Base-by-base conservation (phyloP, 2,888 invertebrate genomes). In the Fragum whitleyi region DNA sequence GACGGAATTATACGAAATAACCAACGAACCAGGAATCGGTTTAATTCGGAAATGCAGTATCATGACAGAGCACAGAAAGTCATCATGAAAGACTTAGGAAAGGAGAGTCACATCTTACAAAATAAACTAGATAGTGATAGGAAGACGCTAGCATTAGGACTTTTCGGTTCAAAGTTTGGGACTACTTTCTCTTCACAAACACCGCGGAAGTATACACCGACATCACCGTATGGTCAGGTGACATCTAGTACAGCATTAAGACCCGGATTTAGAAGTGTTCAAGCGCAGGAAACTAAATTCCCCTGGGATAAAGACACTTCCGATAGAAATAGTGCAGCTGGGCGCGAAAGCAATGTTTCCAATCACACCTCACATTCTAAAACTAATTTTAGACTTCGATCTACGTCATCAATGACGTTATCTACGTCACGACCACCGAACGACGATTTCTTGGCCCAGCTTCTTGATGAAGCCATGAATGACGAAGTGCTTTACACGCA, bases 1-100 rank as follows among this genome's bases (percentile, higher is more conserved):
- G 91, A 91, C 71, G 83, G 82, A 14, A 86, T 90, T 19, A 57
- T 90, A 26, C 87, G 90, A n/a, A 85, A 87, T 65, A 89, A 90
- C 68, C 81, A 83, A 7, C 79, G 90, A 0, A 77, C 87, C 9
- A 88, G 87, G 55, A 90, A 90, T 72, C 78, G 89, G 65, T 85
- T 90, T 3, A 74, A 73, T n/a, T 72, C 78, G 42, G 88, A 89
- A 55, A 85, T 90, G 81, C 85, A 85, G 19, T 80, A 83, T 39
- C 87, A 88, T 29, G 90, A 90, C 26, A 83, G 87, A 39, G 91
- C 90, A 16, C 88, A 90, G 59, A 83, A 85, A 62, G 87, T 89
- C 11, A 83, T 89, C 2, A 81, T 89, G 80, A 87, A 87, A 57
- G 88, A 88, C 21, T 71, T 90, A 26, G 88, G 88, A 19, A 87